Base-by-base conservation (phyloP, 2,113 vertebrate genomes). In the Tragelaphus imberbis region DNA sequence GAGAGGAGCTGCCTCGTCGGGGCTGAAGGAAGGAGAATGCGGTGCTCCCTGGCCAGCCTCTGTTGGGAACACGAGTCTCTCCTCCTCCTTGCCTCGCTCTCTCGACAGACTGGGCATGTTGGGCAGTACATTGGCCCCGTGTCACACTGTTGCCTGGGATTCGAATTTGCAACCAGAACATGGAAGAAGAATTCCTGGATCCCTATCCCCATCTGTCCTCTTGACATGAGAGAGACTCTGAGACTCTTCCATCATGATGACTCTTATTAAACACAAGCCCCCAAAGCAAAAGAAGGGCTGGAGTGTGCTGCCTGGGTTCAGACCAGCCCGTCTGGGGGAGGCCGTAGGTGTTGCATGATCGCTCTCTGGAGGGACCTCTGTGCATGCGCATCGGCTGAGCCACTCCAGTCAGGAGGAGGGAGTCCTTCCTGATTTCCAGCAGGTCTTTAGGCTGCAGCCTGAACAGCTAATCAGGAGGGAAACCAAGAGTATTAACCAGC, bases 211-310 rank as follows among this genome's bases (percentile, higher is more conserved):
- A 1, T 63, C 84, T 55, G 12, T 51, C 2, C 87, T 95, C 94
- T 61, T 77, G 58, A 68, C 9, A 0, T 1, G 0, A 9, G 8
- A 14, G 21, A 92, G 40, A 71, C 5, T 6, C 92, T 61, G 13
- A 27, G 2, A 40, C 92, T 36, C 21, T 79, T 80, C 75, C 51
- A 27, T 61, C 40, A 0, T 36, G 23, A 9, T 88, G 96, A 87
- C 58, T 88, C 25, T 0, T 59, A 96, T 97, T 98, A 97, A 97
- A 97, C 85, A 84, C 85, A 92, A 94, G 80, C 88, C 82, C 63
- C 21, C 0, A 17, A 23, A 85, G 79, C 75, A 58, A 68, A 33
- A 82, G 80, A 88, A 68, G 51, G 87, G 96, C 51, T 96, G 53
- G 59, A 65, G 49, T 96, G 88, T 97, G 89, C 80, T 36, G 16